These are phyloP conservation scores for Bombylius major DNA, from an alignment of 2,888 invertebrate genomes.

Conservation along the genomic window DNA sequence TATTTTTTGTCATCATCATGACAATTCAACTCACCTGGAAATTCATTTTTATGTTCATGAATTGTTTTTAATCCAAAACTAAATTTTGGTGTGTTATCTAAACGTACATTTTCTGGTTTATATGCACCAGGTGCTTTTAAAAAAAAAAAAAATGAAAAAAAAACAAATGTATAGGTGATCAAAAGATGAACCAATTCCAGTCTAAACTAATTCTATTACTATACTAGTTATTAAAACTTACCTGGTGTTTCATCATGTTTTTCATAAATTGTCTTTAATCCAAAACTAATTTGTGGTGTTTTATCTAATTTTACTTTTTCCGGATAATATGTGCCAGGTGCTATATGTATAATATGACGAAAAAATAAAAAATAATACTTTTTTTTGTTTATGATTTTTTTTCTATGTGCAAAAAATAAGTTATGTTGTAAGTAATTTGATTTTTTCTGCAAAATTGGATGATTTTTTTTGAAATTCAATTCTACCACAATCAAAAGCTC, in stretches of 20 bases:
- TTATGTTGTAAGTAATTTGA: no score
- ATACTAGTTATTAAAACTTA: not conserved
- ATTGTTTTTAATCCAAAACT: slow-evolving; percentile 47
- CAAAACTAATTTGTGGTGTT: slow-evolving; percentile 57
- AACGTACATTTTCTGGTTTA: slow-evolving; percentile 45
- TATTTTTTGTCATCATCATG: not conserved
- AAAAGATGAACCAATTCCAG: no score
- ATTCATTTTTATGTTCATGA: slow-evolving; percentile 39
- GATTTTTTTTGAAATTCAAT: no score
- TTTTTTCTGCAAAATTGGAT: no score
- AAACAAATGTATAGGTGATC: slow-evolving; percentile 4
- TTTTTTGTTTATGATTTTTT: no score
- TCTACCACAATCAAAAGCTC: no score
- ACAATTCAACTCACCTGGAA: slow-evolving; percentile 37
- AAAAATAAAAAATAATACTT: no score
- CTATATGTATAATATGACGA: slow-evolving; percentile 21
- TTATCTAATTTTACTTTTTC: slow-evolving; percentile 42
- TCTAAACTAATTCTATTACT: no score
- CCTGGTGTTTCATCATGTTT: slow-evolving; percentile 34
- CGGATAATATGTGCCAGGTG: slow-evolving; percentile 48
- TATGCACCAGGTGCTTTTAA: slow-evolving; percentile 45
- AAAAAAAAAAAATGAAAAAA: slow-evolving; percentile 17
- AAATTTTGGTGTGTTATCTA: slow-evolving; percentile 48
- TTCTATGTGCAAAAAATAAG: no score
- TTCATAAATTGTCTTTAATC: slow-evolving; percentile 50